phyloP scores from a whole-genome alignment of 30 jellyfish, hydroid and myxozoan genomes.

The Aurelia aurita region DNA sequence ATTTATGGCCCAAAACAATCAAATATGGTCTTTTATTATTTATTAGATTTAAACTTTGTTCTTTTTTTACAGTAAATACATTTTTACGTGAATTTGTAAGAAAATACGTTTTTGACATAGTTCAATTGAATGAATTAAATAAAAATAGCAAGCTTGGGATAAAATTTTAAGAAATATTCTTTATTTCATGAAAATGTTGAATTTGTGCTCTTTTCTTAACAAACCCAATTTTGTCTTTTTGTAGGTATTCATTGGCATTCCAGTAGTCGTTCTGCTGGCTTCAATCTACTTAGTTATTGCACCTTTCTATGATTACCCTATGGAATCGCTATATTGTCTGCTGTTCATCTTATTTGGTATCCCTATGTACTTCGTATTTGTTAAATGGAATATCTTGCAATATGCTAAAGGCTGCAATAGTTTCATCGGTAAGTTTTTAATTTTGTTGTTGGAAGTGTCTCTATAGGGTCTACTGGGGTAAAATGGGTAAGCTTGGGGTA shows the following conservation, averaged over 20 bases:
- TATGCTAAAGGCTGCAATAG: constrained; percentile 26
- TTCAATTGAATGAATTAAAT: too few relatives aligned
- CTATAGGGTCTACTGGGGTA: not conserved
- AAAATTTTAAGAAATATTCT: too few relatives aligned
- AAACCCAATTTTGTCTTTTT: constrained; percentile 2
- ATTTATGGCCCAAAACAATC: too few relatives aligned
- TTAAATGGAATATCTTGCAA: constrained; percentile 67
- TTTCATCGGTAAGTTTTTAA: constrained; percentile 73
- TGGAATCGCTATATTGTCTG: constrained; percentile 86
- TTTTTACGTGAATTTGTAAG: not conserved
- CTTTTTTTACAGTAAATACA: not conserved
- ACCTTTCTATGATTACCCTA: constrained; percentile 91
- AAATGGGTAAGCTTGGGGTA: too few relatives aligned
- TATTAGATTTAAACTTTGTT: not conserved
- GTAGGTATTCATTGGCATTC: constrained; percentile 95
- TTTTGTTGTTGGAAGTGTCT: not conserved
- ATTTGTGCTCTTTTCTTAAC: not conserved
- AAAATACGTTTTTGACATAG: too few relatives aligned
- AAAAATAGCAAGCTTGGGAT: too few relatives aligned
- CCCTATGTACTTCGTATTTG: constrained; percentile 93
- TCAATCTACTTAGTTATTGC: constrained; percentile 96
- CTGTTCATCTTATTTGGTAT: constrained; percentile 85
- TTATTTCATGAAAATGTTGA: too few relatives aligned
- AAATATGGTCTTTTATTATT: too few relatives aligned
- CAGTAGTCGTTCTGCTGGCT: constrained; percentile 89